Conservation (phyloP, 92 coral and sea anemone genomes). For the Palythoa grandiflora region DNA sequence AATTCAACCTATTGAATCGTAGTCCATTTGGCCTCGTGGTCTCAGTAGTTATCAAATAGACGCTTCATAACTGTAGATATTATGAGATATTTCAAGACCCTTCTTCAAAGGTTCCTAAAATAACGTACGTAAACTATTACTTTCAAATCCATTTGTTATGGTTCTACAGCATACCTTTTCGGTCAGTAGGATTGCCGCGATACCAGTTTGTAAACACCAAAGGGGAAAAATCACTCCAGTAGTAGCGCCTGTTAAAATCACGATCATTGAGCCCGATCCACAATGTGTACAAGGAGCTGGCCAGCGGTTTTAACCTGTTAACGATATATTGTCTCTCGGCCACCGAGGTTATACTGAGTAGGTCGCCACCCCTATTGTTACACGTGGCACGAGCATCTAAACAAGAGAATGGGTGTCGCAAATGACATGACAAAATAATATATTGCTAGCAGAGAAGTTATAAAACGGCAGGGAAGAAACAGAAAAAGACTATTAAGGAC, state of each 20-base stretch:
- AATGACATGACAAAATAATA: neutral
- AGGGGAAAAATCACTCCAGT: conserved; percentile 93
- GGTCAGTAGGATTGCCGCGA: conserved; percentile 79
- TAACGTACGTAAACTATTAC: too few relatives aligned
- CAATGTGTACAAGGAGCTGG: conserved; percentile 71
- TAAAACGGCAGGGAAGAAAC: too few relatives aligned
- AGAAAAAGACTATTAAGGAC: too few relatives aligned
- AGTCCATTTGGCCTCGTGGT: too few relatives aligned
- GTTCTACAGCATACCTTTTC: conserved; percentile 39
- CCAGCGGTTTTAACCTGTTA: conserved; percentile 70
- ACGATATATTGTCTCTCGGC: conserved; percentile 78
- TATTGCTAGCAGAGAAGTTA: neutral
- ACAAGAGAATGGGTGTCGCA: neutral
- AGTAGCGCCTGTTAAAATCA: conserved; percentile 65
- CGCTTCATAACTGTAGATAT: neutral
- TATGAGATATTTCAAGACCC: neutral
- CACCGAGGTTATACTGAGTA: conserved; percentile 78
- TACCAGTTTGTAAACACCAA: conserved; percentile 84
- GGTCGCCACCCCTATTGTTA: conserved; percentile 85
- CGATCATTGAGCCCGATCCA: conserved; percentile 97
- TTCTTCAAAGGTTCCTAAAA: neutral
- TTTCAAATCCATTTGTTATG: too few relatives aligned
- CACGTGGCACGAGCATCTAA: conserved; percentile 96
- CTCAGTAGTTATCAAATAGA: neutral
- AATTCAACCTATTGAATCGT: too few relatives aligned